Conservation (phyloP, 2,888 invertebrate genomes). For the Apantesis nais region DNA sequence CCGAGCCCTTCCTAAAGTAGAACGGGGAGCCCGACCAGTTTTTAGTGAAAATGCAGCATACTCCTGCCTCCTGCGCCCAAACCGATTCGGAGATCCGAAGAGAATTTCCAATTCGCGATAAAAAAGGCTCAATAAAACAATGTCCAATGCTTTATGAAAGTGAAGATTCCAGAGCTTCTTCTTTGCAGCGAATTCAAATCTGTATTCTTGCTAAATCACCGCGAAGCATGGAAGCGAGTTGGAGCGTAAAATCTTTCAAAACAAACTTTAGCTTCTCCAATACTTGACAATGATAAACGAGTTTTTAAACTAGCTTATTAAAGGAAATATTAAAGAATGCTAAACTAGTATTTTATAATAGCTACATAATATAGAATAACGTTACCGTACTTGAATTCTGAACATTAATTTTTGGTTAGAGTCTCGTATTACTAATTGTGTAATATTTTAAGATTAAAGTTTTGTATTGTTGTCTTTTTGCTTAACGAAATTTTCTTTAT, state of each 20-base stretch:
- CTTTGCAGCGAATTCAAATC: conserved; percentile 31
- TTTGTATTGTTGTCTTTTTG: no score
- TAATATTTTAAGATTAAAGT: no score
- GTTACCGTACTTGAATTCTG: background rate
- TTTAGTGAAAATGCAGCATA: no score
- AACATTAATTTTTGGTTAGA: no score
- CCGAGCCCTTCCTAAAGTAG: no score
- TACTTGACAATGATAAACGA: conserved; percentile 23
- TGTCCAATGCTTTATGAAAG: conserved; percentile 4
- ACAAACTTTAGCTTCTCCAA: conserved; percentile 38
- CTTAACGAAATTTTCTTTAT: no score
- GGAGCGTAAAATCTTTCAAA: conserved; percentile 47
- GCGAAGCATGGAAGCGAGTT: conserved; percentile 38
- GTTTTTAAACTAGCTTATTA: conserved; percentile 43
- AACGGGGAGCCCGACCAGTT: no score
- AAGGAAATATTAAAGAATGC: conserved; percentile 4
- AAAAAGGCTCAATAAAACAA: background rate
- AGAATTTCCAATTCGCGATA: no score
- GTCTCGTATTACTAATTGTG: no score
- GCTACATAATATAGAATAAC: background rate
- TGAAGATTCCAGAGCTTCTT: conserved; percentile 34
- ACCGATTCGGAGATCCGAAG: no score
- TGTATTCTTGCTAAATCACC: conserved; percentile 54
- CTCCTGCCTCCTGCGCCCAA: no score
- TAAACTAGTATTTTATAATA: background rate